Evolutionary conservation across 2,888 invertebrate genomes (phyloP).

Genomic region (Andrena camellia): DNA sequence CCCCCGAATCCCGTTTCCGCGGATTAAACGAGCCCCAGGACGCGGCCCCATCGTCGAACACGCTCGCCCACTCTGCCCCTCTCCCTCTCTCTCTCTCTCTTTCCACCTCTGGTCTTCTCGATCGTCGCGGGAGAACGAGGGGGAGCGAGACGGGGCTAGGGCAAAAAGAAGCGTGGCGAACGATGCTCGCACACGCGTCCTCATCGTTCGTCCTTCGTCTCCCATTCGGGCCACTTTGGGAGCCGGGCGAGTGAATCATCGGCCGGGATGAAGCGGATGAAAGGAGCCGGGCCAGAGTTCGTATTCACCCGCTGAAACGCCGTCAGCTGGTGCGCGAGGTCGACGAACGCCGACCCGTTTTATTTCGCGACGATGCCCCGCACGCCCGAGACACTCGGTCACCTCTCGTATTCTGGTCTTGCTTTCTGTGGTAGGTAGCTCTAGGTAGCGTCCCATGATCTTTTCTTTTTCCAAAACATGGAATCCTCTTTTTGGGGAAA

Average conservation of each 20-base stretch:
- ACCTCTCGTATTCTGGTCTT: slow-evolving; percentile 28
- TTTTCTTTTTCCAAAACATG: too few species aligned
- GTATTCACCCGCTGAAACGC: slow-evolving; percentile 28
- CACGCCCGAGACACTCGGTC: slow-evolving; percentile 19
- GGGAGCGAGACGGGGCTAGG: not conserved
- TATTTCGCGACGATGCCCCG: slow-evolving; percentile 42
- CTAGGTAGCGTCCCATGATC: too few species aligned
- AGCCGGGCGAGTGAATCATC: slow-evolving; percentile 62
- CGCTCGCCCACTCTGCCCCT: not conserved
- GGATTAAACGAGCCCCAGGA: slow-evolving; percentile 31
- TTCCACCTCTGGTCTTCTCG: not conserved
- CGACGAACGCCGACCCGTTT: slow-evolving; percentile 53
- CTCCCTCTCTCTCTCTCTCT: too few species aligned
- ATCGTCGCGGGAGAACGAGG: not conserved
- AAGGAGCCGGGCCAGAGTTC: slow-evolving; percentile 43
- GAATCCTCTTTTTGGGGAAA: not conserved
- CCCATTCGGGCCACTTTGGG: slow-evolving; percentile 52
- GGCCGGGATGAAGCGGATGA: slow-evolving; percentile 57
- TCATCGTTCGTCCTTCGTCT: slow-evolving; percentile 61
- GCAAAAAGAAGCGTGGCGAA: slow-evolving; percentile 42
- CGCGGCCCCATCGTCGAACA: not conserved
- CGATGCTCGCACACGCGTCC: slow-evolving; percentile 50
- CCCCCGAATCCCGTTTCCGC: slow-evolving; percentile 24
- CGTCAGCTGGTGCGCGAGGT: slow-evolving; percentile 65
- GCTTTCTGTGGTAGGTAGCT: not conserved